A percentile compares a stretch with the other conserved stretches of the same genome.
phyloP scores from a whole-genome alignment of 2,113 vertebrate genomes.

The Stercorarius parasiticus region DNA sequence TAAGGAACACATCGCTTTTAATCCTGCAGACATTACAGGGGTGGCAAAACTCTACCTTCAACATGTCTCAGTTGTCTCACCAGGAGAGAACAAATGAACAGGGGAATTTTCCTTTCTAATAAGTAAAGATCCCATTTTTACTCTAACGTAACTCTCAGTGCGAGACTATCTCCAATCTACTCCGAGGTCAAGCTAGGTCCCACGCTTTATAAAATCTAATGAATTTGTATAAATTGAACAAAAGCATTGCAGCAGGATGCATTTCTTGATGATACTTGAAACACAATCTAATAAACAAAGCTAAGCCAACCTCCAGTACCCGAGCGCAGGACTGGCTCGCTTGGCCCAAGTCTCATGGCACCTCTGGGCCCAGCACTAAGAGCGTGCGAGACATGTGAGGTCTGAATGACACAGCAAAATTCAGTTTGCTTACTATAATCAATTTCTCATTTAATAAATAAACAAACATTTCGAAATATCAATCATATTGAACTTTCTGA shows the following conservation, averaged over 20 bases:
- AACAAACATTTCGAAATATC: not conserved
- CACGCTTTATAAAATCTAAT: not conserved
- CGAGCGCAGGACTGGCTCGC: not conserved
- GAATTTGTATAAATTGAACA: not conserved
- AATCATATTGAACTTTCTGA: not conserved
- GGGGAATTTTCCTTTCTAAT: not conserved
- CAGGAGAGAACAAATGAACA: not conserved
- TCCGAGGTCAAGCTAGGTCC: not conserved
- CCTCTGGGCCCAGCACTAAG: not conserved
- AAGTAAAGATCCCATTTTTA: not conserved
- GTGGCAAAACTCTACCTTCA: not conserved
- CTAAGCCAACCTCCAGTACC: not conserved
- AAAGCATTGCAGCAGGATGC: not conserved
- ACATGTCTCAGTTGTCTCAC: not conserved
- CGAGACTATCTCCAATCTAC: not conserved
- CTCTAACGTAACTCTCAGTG: fast-evolving
- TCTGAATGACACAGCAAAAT: not conserved
- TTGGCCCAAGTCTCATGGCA: not conserved
- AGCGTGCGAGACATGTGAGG: fast-evolving
- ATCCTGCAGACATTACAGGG: not conserved
- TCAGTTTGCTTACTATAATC: not conserved
- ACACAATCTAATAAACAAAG: not conserved
- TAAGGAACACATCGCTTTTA: not conserved
- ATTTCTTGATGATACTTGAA: not conserved
- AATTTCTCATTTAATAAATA: not conserved